Evolutionary conservation across 2,113 vertebrate species (phyloP).

Genomic region (Conger conger): DNA sequence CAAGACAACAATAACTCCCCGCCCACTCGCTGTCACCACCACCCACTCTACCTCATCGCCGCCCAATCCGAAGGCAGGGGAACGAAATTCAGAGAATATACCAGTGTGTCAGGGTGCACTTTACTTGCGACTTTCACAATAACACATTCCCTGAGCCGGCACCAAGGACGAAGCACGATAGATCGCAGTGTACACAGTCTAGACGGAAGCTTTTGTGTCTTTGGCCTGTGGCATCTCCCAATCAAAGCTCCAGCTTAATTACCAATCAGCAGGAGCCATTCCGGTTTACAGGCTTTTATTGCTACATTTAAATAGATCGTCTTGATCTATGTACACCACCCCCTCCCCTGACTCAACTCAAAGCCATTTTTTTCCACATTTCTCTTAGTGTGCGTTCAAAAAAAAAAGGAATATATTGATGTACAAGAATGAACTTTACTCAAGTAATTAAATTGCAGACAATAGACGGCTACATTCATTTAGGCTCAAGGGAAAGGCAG

Average conservation of each 20-base stretch:
- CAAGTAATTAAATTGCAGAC: not conserved
- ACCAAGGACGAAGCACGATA: not conserved
- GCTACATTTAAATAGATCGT: not conserved
- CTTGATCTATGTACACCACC: not conserved
- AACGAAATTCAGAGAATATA: not conserved
- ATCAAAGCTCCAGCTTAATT: conserved; percentile 8
- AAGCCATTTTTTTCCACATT: not conserved
- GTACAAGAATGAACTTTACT: not conserved
- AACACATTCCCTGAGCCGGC: not conserved
- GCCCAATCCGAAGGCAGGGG: not conserved
- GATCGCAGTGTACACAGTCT: not conserved
- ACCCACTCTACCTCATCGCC: not conserved
- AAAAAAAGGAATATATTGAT: not conserved
- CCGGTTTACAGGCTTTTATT: conserved; percentile 11
- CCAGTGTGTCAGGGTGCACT: not conserved
- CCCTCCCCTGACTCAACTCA: not conserved
- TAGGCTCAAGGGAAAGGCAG: not conserved
- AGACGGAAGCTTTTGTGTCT: not conserved
- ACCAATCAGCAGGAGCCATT: not conserved
- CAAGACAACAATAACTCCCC: too few relatives aligned
- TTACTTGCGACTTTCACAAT: not conserved
- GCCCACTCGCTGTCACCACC: not conserved
- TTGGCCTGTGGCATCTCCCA: not conserved
- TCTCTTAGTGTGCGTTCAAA: not conserved
- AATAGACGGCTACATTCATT: not conserved